Conservation (phyloP, 2,797 vertebrate species). For the Lepilemur septentrionalis region DNA sequence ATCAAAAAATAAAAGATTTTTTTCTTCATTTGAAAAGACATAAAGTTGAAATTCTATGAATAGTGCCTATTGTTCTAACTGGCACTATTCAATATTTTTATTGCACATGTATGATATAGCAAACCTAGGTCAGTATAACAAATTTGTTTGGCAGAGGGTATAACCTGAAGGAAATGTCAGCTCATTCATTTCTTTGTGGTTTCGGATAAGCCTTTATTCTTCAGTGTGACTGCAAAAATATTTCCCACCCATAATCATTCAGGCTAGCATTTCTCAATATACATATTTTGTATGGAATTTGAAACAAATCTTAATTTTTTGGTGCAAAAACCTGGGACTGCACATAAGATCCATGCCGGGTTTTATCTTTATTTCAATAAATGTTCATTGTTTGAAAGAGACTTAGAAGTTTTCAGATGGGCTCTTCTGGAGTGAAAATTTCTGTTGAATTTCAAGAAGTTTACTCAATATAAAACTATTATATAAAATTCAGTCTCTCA, state of each 20-base stretch:
- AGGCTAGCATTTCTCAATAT: background rate
- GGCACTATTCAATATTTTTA: background rate
- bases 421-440: background rate
- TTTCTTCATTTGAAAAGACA: background rate
- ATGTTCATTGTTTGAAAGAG: background rate
- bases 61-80: background rate
- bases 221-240: background rate
- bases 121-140: background rate
- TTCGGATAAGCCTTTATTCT: conserved; percentile 18
- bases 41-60: background rate
- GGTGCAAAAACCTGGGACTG: background rate
- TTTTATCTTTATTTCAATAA: background rate
- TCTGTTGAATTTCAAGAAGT: background rate
- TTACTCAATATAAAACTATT: background rate
- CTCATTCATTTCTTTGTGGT: background rate
- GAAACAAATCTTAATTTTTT: background rate
- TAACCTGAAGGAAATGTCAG: background rate
- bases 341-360: background rate
- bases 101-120: background rate
- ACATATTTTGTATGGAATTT: background rate
- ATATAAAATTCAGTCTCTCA: background rate
- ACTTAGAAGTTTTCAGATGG: background rate
- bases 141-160: background rate
- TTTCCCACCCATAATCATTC: background rate
- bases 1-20: background rate